phyloP scores from a whole-genome alignment of 2,888 invertebrate species.

The Cephalotes varians region DNA sequence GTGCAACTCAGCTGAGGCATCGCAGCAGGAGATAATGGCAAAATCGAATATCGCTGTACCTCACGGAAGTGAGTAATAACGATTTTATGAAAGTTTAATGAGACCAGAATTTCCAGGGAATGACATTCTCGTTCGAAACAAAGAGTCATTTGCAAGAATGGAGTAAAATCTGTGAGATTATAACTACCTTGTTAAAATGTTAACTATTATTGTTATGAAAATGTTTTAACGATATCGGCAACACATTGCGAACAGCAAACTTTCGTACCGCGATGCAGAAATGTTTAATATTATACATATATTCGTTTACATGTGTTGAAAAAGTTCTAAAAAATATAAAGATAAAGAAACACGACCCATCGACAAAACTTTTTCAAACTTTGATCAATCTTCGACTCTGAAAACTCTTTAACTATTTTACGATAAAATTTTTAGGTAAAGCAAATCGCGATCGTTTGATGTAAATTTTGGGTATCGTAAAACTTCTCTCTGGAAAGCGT shows the following conservation, averaged over 20 bases:
- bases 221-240: background rate
- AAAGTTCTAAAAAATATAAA: background rate
- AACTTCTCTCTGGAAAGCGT: slow-evolving; percentile 27
- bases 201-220: background rate
- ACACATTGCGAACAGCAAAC: too few relatives aligned
- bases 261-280: background rate
- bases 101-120: slow-evolving; percentile 20
- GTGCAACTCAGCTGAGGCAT: background rate
- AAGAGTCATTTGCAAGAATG: slow-evolving; percentile 11
- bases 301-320: background rate
- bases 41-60: slow-evolving; percentile 63
- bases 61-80: slow-evolving; percentile 44
- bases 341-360: background rate
- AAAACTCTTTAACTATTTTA: background rate
- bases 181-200: background rate
- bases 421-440: background rate
- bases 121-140: background rate
- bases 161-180: background rate
- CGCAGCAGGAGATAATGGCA: slow-evolving; percentile 57
- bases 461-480: slow-evolving; percentile 38
- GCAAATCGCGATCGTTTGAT: slow-evolving; percentile 12
- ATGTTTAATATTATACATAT: background rate
- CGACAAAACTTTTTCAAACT: background rate
- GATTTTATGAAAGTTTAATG: slow-evolving; percentile 48
- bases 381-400: background rate